Conservation (phyloP, 2,113 vertebrate species). For the human (Homo sapiens) region DNA sequence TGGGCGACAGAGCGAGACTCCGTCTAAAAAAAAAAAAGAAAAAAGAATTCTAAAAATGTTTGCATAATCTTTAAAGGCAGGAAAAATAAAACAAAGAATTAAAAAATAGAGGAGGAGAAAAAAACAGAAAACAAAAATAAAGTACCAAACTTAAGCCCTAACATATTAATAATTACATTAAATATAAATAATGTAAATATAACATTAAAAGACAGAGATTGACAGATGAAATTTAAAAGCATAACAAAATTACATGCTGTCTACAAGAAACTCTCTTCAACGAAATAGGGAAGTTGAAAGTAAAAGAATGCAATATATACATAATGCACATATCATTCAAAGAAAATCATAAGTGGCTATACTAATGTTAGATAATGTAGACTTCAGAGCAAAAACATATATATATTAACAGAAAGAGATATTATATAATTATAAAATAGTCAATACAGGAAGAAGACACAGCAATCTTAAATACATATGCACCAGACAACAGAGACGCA, state of each 20-base stretch:
- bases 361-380: not conserved
- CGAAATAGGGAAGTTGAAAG: not conserved
- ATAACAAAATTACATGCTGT: not conserved
- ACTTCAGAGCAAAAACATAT: not conserved
- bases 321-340: not conserved
- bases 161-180: not conserved
- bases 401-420: not conserved
- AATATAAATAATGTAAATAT: not conserved
- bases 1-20: too few species aligned
- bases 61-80: not conserved
- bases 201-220: not conserved
- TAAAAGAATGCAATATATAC: not conserved
- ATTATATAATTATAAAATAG: not conserved
- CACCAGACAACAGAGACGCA: not conserved
- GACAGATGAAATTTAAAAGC: not conserved
- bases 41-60: not conserved
- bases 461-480: not conserved
- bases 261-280: not conserved
- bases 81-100: not conserved
- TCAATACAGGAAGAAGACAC: not conserved
- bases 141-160: not conserved
- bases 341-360: not conserved
- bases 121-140: not conserved
- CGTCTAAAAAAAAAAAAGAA: too few species aligned
- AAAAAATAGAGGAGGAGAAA: not conserved